Evolutionary conservation across 2,113 vertebrate species (phyloP).

Genomic region (Sakesphorus luctuosus): DNA sequence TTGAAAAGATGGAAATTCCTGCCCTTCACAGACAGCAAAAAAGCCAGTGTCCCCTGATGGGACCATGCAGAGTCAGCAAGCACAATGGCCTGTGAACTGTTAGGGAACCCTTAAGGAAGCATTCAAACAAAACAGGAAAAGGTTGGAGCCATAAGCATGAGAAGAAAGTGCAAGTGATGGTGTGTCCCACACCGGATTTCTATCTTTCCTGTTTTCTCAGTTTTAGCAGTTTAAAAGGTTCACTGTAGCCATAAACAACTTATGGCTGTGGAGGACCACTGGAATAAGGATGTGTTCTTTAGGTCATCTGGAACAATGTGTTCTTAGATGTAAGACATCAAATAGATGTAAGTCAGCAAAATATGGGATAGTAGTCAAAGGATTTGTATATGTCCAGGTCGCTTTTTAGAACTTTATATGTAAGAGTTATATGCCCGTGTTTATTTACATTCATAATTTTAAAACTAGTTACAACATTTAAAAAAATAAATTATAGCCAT

Average conservation of each 20-base stretch:
- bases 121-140: conserved; percentile 57
- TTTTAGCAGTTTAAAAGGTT: neutral
- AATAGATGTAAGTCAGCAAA: neutral
- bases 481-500: neutral
- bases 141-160: neutral
- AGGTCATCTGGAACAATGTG: neutral
- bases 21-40: neutral
- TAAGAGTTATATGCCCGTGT: neutral
- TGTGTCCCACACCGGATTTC: neutral
- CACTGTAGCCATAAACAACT: neutral
- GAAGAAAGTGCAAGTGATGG: conserved; percentile 52
- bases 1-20: neutral
- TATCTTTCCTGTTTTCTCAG: conserved; percentile 27
- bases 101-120: conserved; percentile 21
- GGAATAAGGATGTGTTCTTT: neutral
- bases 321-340: neutral
- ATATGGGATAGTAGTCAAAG: neutral
- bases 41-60: neutral
- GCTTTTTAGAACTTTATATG: neutral
- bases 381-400: neutral
- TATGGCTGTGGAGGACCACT: neutral
- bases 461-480: neutral
- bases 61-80: neutral
- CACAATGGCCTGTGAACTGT: conserved; percentile 25
- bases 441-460: neutral